Conservation (phyloP, 2,113 vertebrate genomes). For the human region DNA sequence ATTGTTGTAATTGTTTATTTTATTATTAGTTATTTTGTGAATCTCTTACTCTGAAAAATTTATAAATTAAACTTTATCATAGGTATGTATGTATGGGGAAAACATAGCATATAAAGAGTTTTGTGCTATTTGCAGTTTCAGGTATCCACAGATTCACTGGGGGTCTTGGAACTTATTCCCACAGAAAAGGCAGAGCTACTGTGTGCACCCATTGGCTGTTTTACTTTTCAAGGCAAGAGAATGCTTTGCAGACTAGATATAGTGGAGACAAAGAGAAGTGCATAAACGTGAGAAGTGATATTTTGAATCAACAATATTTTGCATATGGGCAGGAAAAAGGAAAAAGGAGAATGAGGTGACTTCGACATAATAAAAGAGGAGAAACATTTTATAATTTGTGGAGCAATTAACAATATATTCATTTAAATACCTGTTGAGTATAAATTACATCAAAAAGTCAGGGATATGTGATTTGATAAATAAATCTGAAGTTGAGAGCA, state of each 20-base stretch:
- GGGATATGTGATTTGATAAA: background rate
- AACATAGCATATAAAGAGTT: background rate
- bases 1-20: background rate
- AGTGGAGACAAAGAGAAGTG: background rate
- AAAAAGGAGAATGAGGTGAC: background rate
- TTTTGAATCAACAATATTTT: background rate
- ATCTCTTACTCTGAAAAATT: background rate
- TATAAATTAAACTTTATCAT: background rate
- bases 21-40: background rate
- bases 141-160: too few relatives aligned
- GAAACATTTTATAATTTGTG: background rate
- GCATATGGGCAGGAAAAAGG: background rate
- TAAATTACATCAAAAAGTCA: background rate
- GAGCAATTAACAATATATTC: background rate
- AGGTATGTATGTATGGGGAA: background rate
- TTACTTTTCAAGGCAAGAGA: background rate
- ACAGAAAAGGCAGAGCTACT: background rate
- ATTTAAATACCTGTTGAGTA: background rate
- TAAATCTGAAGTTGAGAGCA: background rate
- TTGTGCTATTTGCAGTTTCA: background rate
- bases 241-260: background rate
- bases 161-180: background rate
- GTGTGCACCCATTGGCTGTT: background rate
- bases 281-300: background rate
- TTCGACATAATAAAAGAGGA: background rate